phyloP scores from a whole-genome alignment of 2,113 vertebrate species.

The Odocoileus hemionus region DNA sequence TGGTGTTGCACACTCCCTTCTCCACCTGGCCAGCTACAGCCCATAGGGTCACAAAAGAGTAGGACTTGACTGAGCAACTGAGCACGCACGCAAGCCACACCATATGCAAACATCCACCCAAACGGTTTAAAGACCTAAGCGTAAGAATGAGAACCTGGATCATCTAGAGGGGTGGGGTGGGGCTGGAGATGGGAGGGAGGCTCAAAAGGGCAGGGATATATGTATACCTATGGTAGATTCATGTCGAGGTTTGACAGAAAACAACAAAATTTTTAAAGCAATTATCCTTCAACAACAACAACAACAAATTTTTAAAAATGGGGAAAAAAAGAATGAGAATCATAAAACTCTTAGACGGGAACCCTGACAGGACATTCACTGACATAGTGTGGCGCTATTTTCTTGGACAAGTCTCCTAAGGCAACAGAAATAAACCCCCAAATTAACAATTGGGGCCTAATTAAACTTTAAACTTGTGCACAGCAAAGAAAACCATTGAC shows the following conservation, averaged over 20 bases:
- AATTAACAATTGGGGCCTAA: not conserved
- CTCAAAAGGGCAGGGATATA: not conserved
- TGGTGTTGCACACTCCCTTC: not conserved
- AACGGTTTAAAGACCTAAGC: not conserved
- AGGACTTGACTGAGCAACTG: not conserved
- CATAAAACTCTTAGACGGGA: not conserved
- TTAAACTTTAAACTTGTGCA: not conserved
- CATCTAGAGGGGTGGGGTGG: not conserved
- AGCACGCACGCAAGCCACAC: not conserved
- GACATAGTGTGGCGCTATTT: not conserved
- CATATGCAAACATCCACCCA: not conserved
- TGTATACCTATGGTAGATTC: not conserved
- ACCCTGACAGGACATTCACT: not conserved
- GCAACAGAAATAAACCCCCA: not conserved
- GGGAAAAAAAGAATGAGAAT: not conserved
- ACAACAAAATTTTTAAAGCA: not conserved
- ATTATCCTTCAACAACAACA: not conserved
- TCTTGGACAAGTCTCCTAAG: not conserved
- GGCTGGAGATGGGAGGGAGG: not conserved
- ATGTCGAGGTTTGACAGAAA: not conserved
- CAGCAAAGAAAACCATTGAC: not conserved
- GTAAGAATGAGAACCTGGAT: not conserved
- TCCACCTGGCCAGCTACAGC: not conserved
- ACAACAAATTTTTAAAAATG: not conserved
- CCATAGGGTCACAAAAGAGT: not conserved